Conservation (phyloP, 2,113 vertebrate species). For the Syngnathus floridae region DNA sequence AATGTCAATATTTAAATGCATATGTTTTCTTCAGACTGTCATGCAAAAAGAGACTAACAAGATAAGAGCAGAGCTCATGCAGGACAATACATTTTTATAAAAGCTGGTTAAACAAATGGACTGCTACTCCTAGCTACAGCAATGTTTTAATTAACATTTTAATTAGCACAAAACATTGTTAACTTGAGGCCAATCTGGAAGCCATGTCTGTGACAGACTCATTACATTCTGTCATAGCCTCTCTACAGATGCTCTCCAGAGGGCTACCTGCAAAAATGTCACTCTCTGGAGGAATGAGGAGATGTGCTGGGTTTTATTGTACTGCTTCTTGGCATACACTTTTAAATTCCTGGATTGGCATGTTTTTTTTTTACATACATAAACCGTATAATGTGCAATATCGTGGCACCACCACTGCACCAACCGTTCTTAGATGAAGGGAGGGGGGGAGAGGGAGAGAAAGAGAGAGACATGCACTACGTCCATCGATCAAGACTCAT, state of each 20-base stretch:
- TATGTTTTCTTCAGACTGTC: no score
- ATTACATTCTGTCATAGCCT: slow-evolving; percentile 53
- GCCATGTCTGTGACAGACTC: slow-evolving; percentile 57
- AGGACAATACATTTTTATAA: background rate
- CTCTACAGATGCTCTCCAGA: slow-evolving; percentile 34
- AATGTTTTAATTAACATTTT: slow-evolving; percentile 70
- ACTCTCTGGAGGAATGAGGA: slow-evolving; percentile 19
- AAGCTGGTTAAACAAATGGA: background rate
- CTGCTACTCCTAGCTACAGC: slow-evolving; percentile 44
- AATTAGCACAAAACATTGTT: slow-evolving; percentile 69
- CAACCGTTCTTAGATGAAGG: no score
- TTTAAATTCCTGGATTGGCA: background rate
- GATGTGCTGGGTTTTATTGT: slow-evolving; percentile 13
- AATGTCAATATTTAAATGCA: no score
- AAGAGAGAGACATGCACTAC: no score
- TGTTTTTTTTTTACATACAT: background rate
- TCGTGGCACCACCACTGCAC: no score
- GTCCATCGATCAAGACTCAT: no score
- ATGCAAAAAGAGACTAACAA: no score
- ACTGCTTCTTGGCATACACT: background rate
- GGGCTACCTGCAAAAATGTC: slow-evolving; percentile 42
- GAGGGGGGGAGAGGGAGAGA: no score
- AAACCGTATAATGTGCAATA: no score
- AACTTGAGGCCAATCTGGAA: slow-evolving; percentile 61
- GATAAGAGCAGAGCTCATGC: no score